phyloP scores from a whole-genome alignment of 2,113 vertebrate genomes.

The Oreochromis aureus region DNA sequence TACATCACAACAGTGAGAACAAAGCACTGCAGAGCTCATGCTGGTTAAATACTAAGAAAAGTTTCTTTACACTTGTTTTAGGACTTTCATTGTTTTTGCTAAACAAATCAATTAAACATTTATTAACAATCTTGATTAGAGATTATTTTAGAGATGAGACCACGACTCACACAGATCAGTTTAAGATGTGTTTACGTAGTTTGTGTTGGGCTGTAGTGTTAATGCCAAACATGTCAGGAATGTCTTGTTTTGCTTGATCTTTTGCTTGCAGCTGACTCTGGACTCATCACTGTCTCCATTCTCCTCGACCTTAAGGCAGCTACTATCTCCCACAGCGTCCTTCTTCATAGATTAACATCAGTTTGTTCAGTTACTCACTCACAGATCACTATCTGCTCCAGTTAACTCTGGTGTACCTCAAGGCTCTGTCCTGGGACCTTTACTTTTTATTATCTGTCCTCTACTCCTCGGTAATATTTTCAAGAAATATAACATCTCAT shows the following conservation, averaged over 20 bases:
- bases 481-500: no score
- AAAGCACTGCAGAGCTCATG: background rate
- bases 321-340: no score
- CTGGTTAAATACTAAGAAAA: background rate
- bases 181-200: background rate
- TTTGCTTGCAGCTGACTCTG: no score
- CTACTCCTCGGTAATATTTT: no score
- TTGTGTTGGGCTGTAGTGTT: background rate
- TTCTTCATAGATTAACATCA: no score
- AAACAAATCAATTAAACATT: background rate
- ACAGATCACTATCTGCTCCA: no score
- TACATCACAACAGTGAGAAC: background rate
- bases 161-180: background rate
- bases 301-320: no score
- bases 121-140: background rate
- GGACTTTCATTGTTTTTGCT: background rate
- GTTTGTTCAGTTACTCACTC: no score
- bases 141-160: background rate
- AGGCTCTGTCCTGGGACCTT: no score
- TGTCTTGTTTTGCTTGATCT: background rate
- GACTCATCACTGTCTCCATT: no score
- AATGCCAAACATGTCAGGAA: background rate
- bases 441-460: no score
- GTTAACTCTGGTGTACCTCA: no score
- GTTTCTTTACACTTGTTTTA: background rate